Evolutionary conservation across 1,140 invertebrate species (phyloP).

Genomic region (Ceratina australensis): DNA sequence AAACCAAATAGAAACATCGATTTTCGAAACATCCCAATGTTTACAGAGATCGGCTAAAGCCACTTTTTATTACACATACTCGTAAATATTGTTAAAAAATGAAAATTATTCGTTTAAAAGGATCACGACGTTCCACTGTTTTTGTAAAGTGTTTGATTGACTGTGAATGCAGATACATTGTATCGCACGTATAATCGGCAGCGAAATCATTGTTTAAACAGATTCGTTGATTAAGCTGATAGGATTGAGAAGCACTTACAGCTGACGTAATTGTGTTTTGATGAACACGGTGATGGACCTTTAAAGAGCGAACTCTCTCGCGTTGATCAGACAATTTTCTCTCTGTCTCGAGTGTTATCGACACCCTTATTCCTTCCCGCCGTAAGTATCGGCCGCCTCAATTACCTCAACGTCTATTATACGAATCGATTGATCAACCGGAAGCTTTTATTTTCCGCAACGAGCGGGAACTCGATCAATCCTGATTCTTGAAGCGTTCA

Average conservation of each 20-base stretch:
- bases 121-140: too few relatives aligned
- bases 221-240: too few relatives aligned
- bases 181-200: too few relatives aligned
- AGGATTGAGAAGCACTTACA: neutral
- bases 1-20: too few relatives aligned
- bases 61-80: too few relatives aligned
- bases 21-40: too few relatives aligned
- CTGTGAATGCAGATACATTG: too few relatives aligned
- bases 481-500: neutral
- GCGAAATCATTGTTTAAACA: too few relatives aligned
- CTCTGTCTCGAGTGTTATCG: slow-evolving; percentile 18
- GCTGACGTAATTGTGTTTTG: slow-evolving; percentile 18
- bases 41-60: too few relatives aligned
- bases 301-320: slow-evolving; percentile 1
- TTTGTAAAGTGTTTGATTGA: too few relatives aligned
- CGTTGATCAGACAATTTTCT: slow-evolving; percentile 33
- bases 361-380: slow-evolving; percentile 24
- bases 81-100: too few relatives aligned
- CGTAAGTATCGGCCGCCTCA: slow-evolving; percentile 6
- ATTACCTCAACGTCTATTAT: slow-evolving; percentile 32
- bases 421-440: slow-evolving; percentile 22
- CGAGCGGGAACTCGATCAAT: slow-evolving; percentile 27
- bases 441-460: slow-evolving; percentile 22
- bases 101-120: too few relatives aligned
- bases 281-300: slow-evolving; percentile 2